These are phyloP conservation scores for Enteromius trimaculatus DNA, from an alignment of 2,797 vertebrate genomes.

Conservation along the genomic window DNA sequence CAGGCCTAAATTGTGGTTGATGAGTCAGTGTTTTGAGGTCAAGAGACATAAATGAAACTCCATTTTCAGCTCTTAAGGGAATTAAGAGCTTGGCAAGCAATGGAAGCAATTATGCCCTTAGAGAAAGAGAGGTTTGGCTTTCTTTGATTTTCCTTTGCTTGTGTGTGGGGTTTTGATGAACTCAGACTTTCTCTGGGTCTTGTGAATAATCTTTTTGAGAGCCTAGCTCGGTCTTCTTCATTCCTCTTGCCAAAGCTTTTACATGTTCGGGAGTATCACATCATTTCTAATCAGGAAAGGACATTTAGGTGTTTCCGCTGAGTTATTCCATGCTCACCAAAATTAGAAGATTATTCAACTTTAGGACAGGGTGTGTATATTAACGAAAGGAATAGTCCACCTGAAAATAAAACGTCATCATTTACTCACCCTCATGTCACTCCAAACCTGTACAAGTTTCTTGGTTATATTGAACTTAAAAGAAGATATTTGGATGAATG, in stretches of 20 bases:
- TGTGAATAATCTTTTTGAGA: not conserved
- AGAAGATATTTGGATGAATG: not conserved
- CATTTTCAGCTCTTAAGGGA: not conserved
- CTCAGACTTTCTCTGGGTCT: constrained; percentile 34
- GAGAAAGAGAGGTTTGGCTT: not conserved
- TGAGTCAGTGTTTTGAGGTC: constrained; percentile 17
- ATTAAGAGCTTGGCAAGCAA: constrained; percentile 16
- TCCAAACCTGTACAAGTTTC: too few species aligned
- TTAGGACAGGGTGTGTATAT: not conserved
- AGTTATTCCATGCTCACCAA: constrained; percentile 64
- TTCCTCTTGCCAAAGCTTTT: constrained; percentile 59
- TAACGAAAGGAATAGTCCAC: not conserved
- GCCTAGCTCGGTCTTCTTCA: not conserved
- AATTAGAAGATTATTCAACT: constrained; percentile 73
- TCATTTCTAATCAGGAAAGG: constrained; percentile 72
- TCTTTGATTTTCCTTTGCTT: not conserved
- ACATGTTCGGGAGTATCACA: constrained; percentile 64
- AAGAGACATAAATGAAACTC: not conserved
- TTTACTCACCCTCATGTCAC: not conserved
- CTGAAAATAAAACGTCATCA: not conserved
- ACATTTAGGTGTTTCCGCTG: constrained; percentile 70
- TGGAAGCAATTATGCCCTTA: constrained; percentile 1
- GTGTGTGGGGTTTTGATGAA: not conserved
- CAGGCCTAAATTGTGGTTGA: not conserved
- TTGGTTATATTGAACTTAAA: not conserved